Percentiles rank a stretch among this genome's conserved stretches.
Evolutionary conservation across 1,140 invertebrate species (phyloP).

Genomic region (Aleiodes sp.): DNA sequence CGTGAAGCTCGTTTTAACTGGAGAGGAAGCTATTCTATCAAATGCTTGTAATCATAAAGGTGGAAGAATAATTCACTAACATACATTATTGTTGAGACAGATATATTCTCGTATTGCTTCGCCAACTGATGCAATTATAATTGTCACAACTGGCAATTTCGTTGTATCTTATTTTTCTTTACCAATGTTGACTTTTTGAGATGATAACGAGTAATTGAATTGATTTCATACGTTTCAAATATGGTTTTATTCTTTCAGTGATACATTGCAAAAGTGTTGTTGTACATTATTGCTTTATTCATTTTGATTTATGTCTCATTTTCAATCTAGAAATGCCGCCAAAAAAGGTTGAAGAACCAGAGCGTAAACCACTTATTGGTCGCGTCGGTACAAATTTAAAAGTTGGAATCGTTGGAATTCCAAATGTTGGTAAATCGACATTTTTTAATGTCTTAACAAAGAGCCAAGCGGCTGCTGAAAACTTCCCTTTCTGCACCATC

Average conservation of each 20-base stretch:
- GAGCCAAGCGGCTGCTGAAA: conserved; percentile 94
- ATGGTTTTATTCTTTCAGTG: no score
- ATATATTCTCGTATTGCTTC: not conserved
- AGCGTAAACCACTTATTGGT: conserved; percentile 92
- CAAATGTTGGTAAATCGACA: conserved; percentile 98
- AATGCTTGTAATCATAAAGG: conserved; percentile 46
- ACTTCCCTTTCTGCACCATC: conserved; percentile 99
- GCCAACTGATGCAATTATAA: conserved; percentile 13
- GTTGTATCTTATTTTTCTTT: no score
- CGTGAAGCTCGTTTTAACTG: not conserved
- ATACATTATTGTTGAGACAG: conserved; percentile 7
- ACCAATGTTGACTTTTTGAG: no score
- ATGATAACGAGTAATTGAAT: no score
- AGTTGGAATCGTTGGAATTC: conserved; percentile 94
- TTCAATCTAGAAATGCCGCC: conserved; percentile 86
- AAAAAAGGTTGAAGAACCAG: conserved; percentile 92
- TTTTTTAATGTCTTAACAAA: conserved; percentile 99
- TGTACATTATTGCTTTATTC: no score
- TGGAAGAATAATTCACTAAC: conserved; percentile 1
- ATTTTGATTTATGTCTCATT: no score
- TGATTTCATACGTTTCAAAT: no score
- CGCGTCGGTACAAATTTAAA: conserved; percentile 97
- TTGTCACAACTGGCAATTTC: no score
- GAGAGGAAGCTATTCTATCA: conserved; percentile 43
- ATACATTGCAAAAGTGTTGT: no score